Conservation (phyloP, 2,888 invertebrate species). For the Rhagium mordax region DNA sequence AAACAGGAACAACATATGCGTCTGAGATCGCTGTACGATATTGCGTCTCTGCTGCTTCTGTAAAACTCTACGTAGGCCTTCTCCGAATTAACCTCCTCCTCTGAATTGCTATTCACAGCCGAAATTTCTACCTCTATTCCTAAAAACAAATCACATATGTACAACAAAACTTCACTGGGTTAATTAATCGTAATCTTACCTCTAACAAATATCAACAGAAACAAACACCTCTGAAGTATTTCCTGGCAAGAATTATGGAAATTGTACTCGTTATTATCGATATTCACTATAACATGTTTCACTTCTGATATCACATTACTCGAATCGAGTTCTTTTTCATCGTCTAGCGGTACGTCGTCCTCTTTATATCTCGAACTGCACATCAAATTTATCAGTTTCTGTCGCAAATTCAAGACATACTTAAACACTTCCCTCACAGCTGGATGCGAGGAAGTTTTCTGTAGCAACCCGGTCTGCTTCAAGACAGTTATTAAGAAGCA, state of each 20-base stretch:
- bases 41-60: slow-evolving; percentile 53
- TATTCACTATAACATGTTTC: not conserved
- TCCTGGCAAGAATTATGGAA: slow-evolving; percentile 67
- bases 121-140: slow-evolving; percentile 55
- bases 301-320: slow-evolving; percentile 1
- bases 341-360: slow-evolving; percentile 44
- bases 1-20: slow-evolving; percentile 62
- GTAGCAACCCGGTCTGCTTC: slow-evolving; percentile 72
- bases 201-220: slow-evolving; percentile 71
- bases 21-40: slow-evolving; percentile 55
- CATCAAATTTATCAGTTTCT: slow-evolving; percentile 61
- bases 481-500: slow-evolving; percentile 72
- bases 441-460: slow-evolving; percentile 59
- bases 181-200: slow-evolving; percentile 56
- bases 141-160: slow-evolving; percentile 45
- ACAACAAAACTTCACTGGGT: too few relatives aligned
- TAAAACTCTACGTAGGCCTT: slow-evolving; percentile 66
- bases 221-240: slow-evolving; percentile 70
- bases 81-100: slow-evolving; percentile 61
- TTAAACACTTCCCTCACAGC: slow-evolving; percentile 66
- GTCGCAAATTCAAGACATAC: slow-evolving; percentile 57
- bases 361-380: slow-evolving; percentile 53
- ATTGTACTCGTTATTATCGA: slow-evolving; percentile 52
- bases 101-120: slow-evolving; percentile 50
- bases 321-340: slow-evolving; percentile 46